Base-by-base conservation (phyloP, 2,888 invertebrate genomes). In the Phymatocera aterrima region DNA sequence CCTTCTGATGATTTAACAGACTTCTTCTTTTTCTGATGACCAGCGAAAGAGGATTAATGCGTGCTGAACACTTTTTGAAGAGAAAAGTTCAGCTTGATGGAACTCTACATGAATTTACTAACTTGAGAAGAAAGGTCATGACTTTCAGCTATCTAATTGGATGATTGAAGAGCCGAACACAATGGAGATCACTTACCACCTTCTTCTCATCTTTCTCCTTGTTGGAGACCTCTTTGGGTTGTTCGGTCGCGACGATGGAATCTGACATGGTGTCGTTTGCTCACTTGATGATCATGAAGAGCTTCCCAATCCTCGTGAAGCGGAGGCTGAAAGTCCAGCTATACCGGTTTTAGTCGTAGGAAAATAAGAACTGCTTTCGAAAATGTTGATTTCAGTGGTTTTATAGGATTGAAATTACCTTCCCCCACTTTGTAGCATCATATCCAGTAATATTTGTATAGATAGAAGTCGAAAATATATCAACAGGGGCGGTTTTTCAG, bases 21-120 rank as follows among this genome's bases (percentile, higher is more conserved):
- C 60, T 81, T 81, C 60, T 81, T 81, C 37, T 79, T 81, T 61
- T 80, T 80, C 81, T 81, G 37, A 48, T 48, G 12, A 21, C 18
- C 40, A 2, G 21, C 34, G 40, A 54, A 70, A 15, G 43, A 65
- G 60, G 31, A 18, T 4, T 15, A 57, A 18, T 2, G 8, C 18
- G 61, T 37, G 57, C 15, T 57, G 0, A 4, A 28, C 18, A 51
- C 8, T 4, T 18, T 3, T 51, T 5, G 21, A 51, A 3, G 10
- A 10, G 8, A 51, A 21, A 54, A 18, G 10, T 54, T 4, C 54
- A 24, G 24, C 54, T 54, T 54, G 1, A 24, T 54, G 21, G n/a
- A 51, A 3, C 18, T 21, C 6, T 5, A 40, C 18, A 8, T 21
- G 51, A 21, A 18, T 54, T 54, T 54, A 18, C 6, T 0, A 40